Percentiles rank a stretch among this genome's conserved stretches.
Conservation (phyloP, 2,113 vertebrate genomes). For the Pardalotus punctatus region DNA sequence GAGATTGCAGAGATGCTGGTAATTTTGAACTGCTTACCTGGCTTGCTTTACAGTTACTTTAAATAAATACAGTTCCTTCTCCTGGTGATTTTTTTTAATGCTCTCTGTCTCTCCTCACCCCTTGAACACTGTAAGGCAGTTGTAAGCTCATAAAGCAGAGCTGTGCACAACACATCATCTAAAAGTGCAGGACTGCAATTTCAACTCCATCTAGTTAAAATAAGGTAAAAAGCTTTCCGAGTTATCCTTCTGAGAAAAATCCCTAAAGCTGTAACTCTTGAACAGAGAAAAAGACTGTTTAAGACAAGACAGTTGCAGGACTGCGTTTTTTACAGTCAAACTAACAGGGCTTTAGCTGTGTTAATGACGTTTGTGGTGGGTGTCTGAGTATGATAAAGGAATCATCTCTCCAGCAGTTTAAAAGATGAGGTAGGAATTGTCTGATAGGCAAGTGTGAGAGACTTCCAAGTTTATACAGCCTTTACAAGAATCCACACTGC, state of each 20-base stretch:
- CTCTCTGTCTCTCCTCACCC: neutral
- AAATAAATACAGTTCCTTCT: neutral
- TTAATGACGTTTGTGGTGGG: neutral
- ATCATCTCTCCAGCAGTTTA: neutral
- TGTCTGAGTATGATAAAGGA: neutral
- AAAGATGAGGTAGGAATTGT: neutral
- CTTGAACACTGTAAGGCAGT: neutral
- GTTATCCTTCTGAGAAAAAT: neutral
- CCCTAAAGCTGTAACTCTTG: neutral
- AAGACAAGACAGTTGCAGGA: neutral
- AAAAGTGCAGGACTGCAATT: neutral
- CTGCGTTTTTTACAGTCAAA: neutral
- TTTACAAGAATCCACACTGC: neutral
- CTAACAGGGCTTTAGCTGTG: neutral
- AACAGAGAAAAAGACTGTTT: neutral
- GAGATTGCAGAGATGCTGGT: neutral
- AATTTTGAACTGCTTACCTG: neutral
- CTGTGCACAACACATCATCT: neutral
- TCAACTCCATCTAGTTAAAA: neutral
- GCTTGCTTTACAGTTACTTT: neutral
- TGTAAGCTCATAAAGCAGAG: neutral
- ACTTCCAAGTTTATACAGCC: neutral
- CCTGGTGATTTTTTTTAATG: neutral
- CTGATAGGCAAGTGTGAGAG: neutral
- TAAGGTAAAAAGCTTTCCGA: neutral